These are phyloP conservation scores for Distichodus sexfasciatus DNA, from an alignment of 2,797 vertebrate species.

Conservation along the genomic window DNA sequence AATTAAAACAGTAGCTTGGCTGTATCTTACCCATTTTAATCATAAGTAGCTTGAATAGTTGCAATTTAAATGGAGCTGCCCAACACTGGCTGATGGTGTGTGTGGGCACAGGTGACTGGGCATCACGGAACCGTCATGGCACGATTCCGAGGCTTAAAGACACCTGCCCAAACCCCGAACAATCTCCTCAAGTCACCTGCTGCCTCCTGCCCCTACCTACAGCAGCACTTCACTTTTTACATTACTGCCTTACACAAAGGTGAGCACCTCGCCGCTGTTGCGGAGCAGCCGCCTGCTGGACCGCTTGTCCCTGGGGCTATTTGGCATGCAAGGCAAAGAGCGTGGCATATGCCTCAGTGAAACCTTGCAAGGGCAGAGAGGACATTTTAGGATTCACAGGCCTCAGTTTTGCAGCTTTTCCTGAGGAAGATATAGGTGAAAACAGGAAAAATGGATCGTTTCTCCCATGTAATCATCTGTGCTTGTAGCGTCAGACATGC, in stretches of 20 bases:
- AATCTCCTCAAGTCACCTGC: background rate
- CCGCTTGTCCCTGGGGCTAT: conserved; percentile 53
- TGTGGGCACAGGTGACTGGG: too few species aligned
- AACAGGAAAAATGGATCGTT: too few species aligned
- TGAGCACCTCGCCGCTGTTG: conserved; percentile 8
- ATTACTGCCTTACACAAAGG: conserved; percentile 17
- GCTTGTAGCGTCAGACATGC: background rate
- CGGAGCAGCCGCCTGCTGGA: conserved; percentile 39
- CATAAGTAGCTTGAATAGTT: too few species aligned
- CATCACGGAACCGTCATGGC: background rate
- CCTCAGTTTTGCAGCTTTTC: background rate
- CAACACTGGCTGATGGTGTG: background rate
- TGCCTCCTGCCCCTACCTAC: background rate
- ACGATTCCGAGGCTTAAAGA: background rate
- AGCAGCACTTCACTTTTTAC: background rate
- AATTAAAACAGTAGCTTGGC: too few species aligned
- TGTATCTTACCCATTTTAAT: too few species aligned
- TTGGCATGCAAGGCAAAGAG: conserved; percentile 56
- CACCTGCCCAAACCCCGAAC: background rate
- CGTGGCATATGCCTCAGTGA: conserved; percentile 47
- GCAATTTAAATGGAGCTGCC: background rate
- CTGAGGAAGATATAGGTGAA: background rate
- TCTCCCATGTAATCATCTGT: background rate
- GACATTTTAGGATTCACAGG: background rate
- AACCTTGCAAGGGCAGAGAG: conserved; percentile 53